Evolutionary conservation across 2,113 vertebrate genomes (phyloP), one percentile per base, ranked within the genome.

Genomic region (Serinus canaria): DNA sequence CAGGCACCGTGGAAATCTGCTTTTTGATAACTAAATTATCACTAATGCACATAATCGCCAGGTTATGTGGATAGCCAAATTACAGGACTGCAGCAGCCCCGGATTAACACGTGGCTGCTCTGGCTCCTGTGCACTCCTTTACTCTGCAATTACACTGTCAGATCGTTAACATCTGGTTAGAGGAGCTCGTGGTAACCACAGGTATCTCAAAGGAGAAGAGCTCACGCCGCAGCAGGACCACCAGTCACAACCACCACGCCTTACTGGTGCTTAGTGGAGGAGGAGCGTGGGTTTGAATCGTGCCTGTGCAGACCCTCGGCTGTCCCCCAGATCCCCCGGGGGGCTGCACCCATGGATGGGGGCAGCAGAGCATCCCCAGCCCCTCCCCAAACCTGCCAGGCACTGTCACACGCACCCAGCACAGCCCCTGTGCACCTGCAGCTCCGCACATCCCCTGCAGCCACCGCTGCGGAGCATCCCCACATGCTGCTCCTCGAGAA

Each of bases 21-120:
- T 88, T 83, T 81, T 70, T 92, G 92, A 94, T 97, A 93, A 93
- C 85, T 92, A 82, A 96, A 97, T 96, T 70, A 93, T 72, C 93
- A 46, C 72, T 87, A 95, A 95, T 84, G 92, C 93, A 92, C 90
- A 49, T 90, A 90, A 94, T 93, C 35, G 64, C 15, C 23, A 13
- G 94, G 95, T 93, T 83, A 78, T 18, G 85, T 17, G 83, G 90
- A 76, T 86, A 68, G 88, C 94, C 90, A 94, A 95, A 95, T 96
- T 90, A 94, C 88, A 94, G 90, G 64, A 75, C 30, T 75, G 89
- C 92, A 33, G 68, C 90, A n/a, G 90, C 79, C 85, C 94, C 1
- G 2, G 93, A 83, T 92, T 90, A 90, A 92, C 86, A 73, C 22
- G 2, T 5, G 5, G 31, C 75, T 41, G 5, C 67, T 66, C 17